phyloP scores from a whole-genome alignment of 2,113 vertebrate species.

The Cinclus mexicanus region DNA sequence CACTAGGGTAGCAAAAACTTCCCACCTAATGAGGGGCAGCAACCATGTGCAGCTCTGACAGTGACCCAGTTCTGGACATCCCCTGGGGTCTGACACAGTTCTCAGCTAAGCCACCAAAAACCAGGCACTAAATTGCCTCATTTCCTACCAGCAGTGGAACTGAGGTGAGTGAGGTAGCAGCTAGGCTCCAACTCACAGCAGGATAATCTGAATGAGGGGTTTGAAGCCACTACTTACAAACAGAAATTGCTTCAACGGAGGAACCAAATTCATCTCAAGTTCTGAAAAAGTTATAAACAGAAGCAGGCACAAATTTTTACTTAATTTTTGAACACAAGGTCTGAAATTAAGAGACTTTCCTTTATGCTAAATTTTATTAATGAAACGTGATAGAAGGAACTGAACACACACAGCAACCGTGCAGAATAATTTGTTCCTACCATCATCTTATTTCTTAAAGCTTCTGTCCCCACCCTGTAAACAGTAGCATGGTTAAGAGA shows the following conservation, averaged over 20 bases:
- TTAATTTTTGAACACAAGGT: background rate
- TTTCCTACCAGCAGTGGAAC: background rate
- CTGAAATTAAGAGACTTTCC: background rate
- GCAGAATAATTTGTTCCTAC: background rate
- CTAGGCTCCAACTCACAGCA: background rate
- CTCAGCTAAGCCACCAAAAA: background rate
- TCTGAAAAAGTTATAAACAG: background rate
- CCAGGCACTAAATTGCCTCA: background rate
- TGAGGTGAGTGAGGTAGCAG: background rate
- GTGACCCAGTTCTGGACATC: background rate
- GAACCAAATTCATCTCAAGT: background rate
- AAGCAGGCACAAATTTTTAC: background rate
- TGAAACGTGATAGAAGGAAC: background rate
- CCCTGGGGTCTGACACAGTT: background rate
- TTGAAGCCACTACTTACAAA: background rate
- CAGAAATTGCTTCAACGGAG: background rate
- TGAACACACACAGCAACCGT: background rate
- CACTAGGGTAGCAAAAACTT: background rate
- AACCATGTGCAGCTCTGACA: background rate
- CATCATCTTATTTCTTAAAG: background rate
- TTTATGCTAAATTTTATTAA: background rate
- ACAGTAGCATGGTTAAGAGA: rapidly evolving
- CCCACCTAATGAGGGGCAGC: background rate
- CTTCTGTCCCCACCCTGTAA: background rate
- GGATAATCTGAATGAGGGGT: background rate